Conservation (phyloP, 2,797 vertebrate genomes). For the Schizopygopsis pylzovi region DNA sequence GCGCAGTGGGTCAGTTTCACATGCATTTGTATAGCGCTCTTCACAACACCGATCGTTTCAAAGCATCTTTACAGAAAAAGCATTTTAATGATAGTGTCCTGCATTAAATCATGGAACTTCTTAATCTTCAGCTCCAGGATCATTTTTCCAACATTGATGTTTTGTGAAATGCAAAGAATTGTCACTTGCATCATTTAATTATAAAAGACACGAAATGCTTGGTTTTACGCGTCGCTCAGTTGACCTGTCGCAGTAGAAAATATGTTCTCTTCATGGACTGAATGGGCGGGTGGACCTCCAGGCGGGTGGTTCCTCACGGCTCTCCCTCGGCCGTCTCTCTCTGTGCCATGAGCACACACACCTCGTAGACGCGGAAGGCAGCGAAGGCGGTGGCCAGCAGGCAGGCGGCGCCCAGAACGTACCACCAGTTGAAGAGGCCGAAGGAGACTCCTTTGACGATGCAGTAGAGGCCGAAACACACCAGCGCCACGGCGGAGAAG, state of each 20-base stretch:
- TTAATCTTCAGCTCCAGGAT: neutral
- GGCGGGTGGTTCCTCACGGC: neutral
- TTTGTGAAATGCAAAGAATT: too few relatives aligned
- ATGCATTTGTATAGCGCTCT: neutral
- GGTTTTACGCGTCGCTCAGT: too few relatives aligned
- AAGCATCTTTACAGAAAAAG: neutral
- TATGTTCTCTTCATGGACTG: too few relatives aligned
- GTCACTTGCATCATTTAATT: too few relatives aligned
- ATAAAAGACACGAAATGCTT: too few relatives aligned
- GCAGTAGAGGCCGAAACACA: conserved; percentile 72
- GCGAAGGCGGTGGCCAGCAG: conserved; percentile 69
- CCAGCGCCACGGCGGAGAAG: conserved; percentile 63
- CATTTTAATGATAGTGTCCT: neutral
- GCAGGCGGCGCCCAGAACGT: conserved; percentile 68
- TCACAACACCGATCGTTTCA: neutral
- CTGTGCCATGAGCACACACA: conserved; percentile 59
- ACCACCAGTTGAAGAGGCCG: conserved; percentile 75
- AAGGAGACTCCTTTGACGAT: conserved; percentile 69
- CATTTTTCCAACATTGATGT: too few relatives aligned
- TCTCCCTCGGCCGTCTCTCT: conserved; percentile 60
- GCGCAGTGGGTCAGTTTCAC: neutral
- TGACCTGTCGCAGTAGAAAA: too few relatives aligned
- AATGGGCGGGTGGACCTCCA: too few relatives aligned
- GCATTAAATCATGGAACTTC: neutral
- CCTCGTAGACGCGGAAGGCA: conserved; percentile 71